A percentile compares a stretch with the other conserved stretches of the same genome.
These are phyloP conservation scores for Cepphus grylle DNA, from an alignment of 2,113 vertebrate species.

Conservation along the genomic window DNA sequence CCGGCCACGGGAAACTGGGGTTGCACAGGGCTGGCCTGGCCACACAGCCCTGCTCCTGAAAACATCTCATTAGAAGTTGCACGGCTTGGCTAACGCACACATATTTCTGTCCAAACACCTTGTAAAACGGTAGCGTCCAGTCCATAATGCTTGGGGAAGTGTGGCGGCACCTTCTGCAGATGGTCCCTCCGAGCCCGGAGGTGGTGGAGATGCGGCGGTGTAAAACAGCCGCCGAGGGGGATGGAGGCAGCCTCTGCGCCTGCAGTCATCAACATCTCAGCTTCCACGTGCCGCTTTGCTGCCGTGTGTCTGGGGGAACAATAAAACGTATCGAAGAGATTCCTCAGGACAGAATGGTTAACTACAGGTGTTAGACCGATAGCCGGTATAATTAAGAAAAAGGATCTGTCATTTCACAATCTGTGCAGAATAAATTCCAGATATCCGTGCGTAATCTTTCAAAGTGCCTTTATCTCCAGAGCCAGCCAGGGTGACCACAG, in stretches of 20 bases:
- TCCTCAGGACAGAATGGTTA: constrained; percentile 44
- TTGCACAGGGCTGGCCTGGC: not conserved
- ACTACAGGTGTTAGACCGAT: constrained; percentile 58
- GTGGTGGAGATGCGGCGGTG: fast-evolving
- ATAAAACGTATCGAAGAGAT: constrained; percentile 16
- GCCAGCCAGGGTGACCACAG: constrained; percentile 19
- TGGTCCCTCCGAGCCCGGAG: fast-evolving
- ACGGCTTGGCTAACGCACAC: fast-evolving
- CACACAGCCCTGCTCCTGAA: not conserved
- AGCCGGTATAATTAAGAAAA: constrained; percentile 61
- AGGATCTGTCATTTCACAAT: constrained; percentile 58
- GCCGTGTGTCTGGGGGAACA: not conserved
- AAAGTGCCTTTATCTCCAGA: constrained; percentile 37
- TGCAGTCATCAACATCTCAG: not conserved
- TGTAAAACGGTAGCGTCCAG: not conserved
- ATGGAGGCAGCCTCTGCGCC: fast-evolving
- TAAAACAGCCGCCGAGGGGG: fast-evolving
- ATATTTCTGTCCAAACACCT: not conserved
- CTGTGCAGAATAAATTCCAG: constrained; percentile 57
- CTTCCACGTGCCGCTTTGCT: not conserved
- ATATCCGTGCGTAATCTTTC: constrained; percentile 42
- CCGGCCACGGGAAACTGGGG: not conserved
- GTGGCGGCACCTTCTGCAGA: not conserved
- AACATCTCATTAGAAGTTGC: not conserved
- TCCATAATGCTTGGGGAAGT: not conserved